Evolutionary conservation across 2,888 invertebrate species (phyloP), one percentile per base, ranked within the genome.

Genomic region (Pharmacophagus antenor): DNA sequence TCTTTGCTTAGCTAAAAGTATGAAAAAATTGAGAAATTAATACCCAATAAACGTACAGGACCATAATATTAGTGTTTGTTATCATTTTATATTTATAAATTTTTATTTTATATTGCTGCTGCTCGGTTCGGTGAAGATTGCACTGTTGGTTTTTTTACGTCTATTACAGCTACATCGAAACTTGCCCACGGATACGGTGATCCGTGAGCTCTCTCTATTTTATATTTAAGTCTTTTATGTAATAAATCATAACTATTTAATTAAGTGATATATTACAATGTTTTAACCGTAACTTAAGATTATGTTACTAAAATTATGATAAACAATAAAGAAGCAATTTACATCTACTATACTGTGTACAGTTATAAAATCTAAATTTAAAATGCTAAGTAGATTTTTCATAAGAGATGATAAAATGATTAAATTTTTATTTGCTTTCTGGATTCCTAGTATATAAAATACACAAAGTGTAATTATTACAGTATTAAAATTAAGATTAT

Each of bases 371-470:
- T 20, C 15, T 44, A 10, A 44, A 17, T 17, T 8, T 18, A 44
- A n/a, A 44, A 20, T 20, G n/a, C n/a, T 44, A 18, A 44, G 42
- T 18, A n/a, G 18, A 18, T 44, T 37, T 18, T 44, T 44, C 8
- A 7, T 44, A 44, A 44, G 18, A 48, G 22, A 7, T 48, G 23
- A 48, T 48, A 23, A 48, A 23, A 48, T 8, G 48, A 48, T 23
- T 22, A 48, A 48, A 2, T 48, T 21, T 7, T 48, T 47, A 21
- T 47, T 48, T 48, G 21, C 8, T 22, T 50, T 50, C 12, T 27
- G 20, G 22, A 50, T 50, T 44, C 42, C 7, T 44, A 44, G 10
- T n/a, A 18, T 65, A 20, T 18, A 42, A 44, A 44, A 44, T 44
- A n/a, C n/a, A 20, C 18, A 8, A 44, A 18, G 42, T 6, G 18